Evolutionary conservation across 2,113 vertebrate genomes (phyloP).

Genomic region (Nerophis ophidion): DNA sequence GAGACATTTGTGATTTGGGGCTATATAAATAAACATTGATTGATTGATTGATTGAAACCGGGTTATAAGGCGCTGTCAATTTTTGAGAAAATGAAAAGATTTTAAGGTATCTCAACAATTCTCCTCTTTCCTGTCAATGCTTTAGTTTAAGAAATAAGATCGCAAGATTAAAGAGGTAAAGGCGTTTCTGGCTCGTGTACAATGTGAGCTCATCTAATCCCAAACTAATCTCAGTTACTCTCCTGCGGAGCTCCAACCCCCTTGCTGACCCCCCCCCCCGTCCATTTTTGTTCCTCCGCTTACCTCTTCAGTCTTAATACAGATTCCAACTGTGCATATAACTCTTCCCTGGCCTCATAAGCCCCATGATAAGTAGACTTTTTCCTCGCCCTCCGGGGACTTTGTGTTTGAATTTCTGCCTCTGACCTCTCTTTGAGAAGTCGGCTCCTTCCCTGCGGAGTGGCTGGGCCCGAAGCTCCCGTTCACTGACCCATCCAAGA

Average conservation of each 20-base stretch:
- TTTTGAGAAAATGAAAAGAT: too few relatives aligned
- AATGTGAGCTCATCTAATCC: constrained; percentile 46
- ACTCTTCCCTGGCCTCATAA: constrained; percentile 39
- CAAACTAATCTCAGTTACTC: constrained; percentile 47
- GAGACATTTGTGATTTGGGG: too few relatives aligned
- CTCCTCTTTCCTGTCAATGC: constrained; percentile 18
- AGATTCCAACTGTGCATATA: constrained; percentile 54
- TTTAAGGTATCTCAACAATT: constrained; percentile 12
- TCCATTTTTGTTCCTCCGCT: constrained; percentile 11
- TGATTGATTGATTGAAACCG: too few relatives aligned
- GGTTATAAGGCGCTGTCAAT: too few relatives aligned
- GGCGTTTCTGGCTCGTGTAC: constrained; percentile 30
- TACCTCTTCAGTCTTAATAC: constrained; percentile 43
- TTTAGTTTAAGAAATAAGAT: constrained; percentile 12
- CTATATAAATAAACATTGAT: too few relatives aligned
- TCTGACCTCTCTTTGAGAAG: constrained; percentile 56
- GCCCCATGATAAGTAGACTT: constrained; percentile 45
- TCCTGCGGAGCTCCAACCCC: constrained; percentile 18
- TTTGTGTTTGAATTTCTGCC: constrained; percentile 33
- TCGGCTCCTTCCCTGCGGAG: constrained; percentile 46
- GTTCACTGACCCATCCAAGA: constrained; percentile 43
- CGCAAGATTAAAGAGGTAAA: constrained; percentile 39
- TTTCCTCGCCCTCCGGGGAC: constrained; percentile 45
- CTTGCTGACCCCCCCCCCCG: constrained; percentile 21
- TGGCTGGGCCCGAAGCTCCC: constrained; percentile 40